Evolutionary conservation across 2,113 vertebrate genomes (phyloP).

Genomic region (Melanerpes formicivorus): DNA sequence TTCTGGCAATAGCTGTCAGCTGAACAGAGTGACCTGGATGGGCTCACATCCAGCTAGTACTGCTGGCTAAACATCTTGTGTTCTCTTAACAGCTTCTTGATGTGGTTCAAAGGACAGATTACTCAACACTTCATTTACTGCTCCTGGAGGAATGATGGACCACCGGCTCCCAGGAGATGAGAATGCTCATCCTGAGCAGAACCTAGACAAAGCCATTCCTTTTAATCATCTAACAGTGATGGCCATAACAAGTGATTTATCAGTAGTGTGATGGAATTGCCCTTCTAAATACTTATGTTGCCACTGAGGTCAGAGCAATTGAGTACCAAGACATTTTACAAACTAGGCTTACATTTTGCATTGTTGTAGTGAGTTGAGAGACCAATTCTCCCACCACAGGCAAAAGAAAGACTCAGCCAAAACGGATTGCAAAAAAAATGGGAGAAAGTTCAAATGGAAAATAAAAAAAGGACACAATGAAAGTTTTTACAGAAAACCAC

Average conservation of each 20-base stretch:
- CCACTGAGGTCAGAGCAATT: neutral
- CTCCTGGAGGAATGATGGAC: neutral
- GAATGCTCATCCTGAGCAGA: neutral
- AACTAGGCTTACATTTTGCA: neutral
- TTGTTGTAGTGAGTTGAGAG: neutral
- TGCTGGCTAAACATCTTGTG: conserved; percentile 40
- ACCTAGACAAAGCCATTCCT: neutral
- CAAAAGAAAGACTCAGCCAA: too few species aligned
- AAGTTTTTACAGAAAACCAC: too few species aligned
- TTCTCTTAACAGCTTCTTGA: conserved; percentile 27
- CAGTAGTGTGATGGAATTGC: neutral
- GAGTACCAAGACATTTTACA: neutral
- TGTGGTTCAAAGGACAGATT: conserved; percentile 29
- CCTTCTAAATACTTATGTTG: neutral
- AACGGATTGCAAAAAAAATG: too few species aligned
- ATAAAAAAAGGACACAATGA: too few species aligned
- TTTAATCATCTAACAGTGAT: neutral
- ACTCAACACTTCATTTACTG: neutral
- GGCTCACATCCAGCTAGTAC: conserved; percentile 8
- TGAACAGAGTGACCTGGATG: neutral
- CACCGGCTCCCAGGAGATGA: conserved; percentile 1
- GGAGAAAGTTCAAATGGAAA: too few species aligned
- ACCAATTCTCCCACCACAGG: too few species aligned
- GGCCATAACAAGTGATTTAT: neutral
- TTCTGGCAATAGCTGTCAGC: conserved; percentile 35